A percentile compares a stretch with the other conserved stretches of the same genome.
Evolutionary conservation across 2,797 vertebrate species (phyloP).

Genomic region (Botia almorhae): DNA sequence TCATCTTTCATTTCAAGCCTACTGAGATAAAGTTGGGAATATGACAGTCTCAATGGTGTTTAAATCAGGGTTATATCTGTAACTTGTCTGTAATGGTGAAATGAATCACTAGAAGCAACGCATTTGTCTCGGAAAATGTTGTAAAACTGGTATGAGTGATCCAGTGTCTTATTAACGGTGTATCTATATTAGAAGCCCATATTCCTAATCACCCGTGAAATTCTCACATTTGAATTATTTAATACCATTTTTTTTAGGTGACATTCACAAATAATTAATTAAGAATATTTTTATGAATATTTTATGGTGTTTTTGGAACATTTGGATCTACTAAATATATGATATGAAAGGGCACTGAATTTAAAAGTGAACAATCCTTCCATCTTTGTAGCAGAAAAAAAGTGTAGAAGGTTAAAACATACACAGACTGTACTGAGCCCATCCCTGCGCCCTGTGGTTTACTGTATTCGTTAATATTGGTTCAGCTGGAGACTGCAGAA

Average conservation of each 20-base stretch:
- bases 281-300: not conserved
- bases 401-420: conserved; percentile 3
- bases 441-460: conserved; percentile 38
- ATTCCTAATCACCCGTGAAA: conserved; percentile 16
- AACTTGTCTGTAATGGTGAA: conserved; percentile 76
- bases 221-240: conserved; percentile 1
- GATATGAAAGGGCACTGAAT: not conserved
- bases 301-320: conserved; percentile 11
- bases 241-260: not conserved
- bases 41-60: conserved; percentile 75
- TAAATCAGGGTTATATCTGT: conserved; percentile 75
- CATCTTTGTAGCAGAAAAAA: not conserved
- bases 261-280: conserved; percentile 12
- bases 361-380: not conserved
- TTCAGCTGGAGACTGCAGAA: conserved; percentile 43
- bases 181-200: conserved; percentile 40
- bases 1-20: conserved; percentile 79
- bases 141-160: conserved; percentile 43
- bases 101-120: conserved; percentile 70
- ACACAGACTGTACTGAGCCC: conserved; percentile 11
- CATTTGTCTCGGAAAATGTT: conserved; percentile 56
- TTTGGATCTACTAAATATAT: not conserved
- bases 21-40: conserved; percentile 80
- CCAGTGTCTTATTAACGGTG: conserved; percentile 51
- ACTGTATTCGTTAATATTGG: conserved; percentile 49